Conservation (phyloP, 1,140 invertebrate species). For the Sinella curviseta region DNA sequence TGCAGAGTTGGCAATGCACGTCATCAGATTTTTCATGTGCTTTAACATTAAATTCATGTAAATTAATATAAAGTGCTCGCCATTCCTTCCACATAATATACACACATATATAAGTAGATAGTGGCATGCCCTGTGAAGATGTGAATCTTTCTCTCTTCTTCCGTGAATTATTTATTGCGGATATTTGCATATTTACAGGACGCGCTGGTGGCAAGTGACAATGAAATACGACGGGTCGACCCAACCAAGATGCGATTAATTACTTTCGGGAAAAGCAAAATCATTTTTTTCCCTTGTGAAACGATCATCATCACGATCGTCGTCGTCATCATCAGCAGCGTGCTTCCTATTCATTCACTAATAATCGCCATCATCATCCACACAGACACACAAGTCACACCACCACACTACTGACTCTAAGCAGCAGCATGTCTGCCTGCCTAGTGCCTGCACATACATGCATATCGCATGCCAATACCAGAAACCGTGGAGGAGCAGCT, state of each 20-base stretch:
- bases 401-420: not conserved
- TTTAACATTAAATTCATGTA: not conserved
- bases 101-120: too few relatives aligned
- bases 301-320: not conserved
- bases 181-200: constrained; percentile 14
- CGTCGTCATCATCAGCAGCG: not conserved
- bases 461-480: too few relatives aligned
- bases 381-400: not conserved
- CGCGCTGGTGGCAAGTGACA: not conserved
- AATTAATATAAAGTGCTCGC: not conserved
- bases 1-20: not conserved
- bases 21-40: not conserved
- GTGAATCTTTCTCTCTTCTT: not conserved
- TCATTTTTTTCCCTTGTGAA: not conserved
- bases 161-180: constrained; percentile 8
- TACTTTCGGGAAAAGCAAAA: not conserved
- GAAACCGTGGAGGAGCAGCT: too few relatives aligned
- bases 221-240: not conserved
- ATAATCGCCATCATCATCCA: not conserved
- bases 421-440: too few relatives aligned
- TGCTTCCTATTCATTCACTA: not conserved
- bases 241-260: not conserved
- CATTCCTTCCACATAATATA: not conserved
- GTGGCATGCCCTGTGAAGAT: not conserved
- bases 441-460: too few relatives aligned